Evolutionary conservation across 92 coral and sea anemone species (phyloP).

Genomic region (Scolanthus callimorphus): DNA sequence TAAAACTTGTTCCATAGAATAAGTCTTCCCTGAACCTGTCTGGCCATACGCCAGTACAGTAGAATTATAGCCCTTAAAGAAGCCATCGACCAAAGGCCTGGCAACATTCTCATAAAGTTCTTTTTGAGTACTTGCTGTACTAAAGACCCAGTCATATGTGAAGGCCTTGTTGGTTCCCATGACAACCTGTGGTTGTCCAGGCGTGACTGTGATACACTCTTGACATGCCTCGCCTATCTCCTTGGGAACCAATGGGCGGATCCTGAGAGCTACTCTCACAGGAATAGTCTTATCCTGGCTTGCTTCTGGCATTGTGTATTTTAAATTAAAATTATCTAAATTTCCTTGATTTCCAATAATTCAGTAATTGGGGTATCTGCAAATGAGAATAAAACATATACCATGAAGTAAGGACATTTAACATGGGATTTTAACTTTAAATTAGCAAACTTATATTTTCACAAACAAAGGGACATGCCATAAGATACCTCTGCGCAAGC

Average conservation of each 20-base stretch:
- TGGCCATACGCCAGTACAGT: conserved; percentile 98
- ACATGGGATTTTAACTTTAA: too few species aligned
- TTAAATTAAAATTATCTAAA: too few species aligned
- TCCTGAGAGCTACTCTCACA: conserved; percentile 85
- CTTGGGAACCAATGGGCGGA: conserved; percentile 79
- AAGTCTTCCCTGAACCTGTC: conserved; percentile 96
- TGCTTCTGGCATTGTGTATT: conserved; percentile 71
- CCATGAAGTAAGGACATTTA: too few species aligned
- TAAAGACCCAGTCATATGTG: conserved; percentile 90
- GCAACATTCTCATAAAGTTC: conserved; percentile 67
- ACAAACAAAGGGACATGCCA: too few species aligned
- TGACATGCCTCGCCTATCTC: conserved; percentile 88
- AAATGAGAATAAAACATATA: too few species aligned
- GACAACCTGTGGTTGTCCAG: conserved; percentile 89
- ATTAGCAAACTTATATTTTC: too few species aligned
- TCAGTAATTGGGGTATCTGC: too few species aligned
- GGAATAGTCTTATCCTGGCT: conserved; percentile 78
- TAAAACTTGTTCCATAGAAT: conserved; percentile 89
- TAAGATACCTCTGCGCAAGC: too few species aligned
- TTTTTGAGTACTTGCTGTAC: conserved; percentile 49
- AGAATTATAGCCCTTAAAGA: conserved; percentile 86
- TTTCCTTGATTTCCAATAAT: too few species aligned
- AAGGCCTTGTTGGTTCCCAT: conserved; percentile 88
- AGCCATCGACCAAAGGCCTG: conserved; percentile 71
- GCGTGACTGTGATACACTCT: conserved; percentile 71